Evolutionary conservation across 2,888 invertebrate genomes (phyloP).

Genomic region (Candidula unifasciata): DNA sequence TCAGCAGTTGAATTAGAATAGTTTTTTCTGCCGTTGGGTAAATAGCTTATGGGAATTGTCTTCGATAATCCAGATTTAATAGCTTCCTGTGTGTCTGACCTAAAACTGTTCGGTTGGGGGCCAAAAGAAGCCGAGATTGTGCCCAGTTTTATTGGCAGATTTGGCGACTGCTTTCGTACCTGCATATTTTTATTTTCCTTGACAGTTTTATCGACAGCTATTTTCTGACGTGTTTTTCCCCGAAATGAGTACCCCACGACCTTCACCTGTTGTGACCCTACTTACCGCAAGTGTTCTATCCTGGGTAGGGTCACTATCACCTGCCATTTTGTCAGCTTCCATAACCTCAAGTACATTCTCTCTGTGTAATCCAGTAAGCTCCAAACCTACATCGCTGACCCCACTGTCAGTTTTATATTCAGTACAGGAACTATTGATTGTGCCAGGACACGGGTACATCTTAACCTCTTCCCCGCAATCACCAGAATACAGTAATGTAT

Average conservation of each 20-base stretch:
- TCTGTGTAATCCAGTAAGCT: background rate
- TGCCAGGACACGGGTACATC: background rate
- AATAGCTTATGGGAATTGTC: no score
- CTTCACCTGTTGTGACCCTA: background rate
- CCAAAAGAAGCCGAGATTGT: background rate
- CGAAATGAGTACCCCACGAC: background rate
- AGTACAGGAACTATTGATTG: background rate
- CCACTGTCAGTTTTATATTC: background rate
- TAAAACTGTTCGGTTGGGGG: no score
- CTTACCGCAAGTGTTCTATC: background rate
- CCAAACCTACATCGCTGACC: background rate
- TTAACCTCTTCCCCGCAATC: background rate
- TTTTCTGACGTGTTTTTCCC: background rate
- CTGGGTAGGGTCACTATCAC: no score
- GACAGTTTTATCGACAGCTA: background rate
- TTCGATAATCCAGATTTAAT: no score
- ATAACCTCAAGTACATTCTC: no score
- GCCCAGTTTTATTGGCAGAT: background rate
- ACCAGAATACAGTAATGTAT: background rate
- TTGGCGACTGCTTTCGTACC: background rate
- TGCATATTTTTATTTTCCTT: constrained; percentile 28
- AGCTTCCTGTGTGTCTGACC: no score
- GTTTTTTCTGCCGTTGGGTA: no score
- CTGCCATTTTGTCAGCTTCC: background rate
- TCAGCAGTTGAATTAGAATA: no score